These are phyloP conservation scores for Lithophane ornitopus DNA, from an alignment of 2,888 invertebrate genomes.

Conservation along the genomic window DNA sequence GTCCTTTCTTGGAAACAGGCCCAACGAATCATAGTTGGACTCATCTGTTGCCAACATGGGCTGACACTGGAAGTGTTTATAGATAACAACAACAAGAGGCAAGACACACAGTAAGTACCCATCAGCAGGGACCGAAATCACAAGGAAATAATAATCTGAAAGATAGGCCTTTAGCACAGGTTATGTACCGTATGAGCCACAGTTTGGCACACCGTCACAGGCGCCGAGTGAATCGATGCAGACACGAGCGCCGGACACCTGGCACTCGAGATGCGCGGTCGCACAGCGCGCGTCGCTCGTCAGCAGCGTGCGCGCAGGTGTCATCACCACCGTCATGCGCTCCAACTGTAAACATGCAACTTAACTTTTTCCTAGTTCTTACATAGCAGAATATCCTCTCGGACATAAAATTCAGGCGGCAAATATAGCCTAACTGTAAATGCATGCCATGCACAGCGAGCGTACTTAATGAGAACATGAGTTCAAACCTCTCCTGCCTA, in stretches of 20 bases:
- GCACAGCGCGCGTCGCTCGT: slow-evolving; percentile 70
- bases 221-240: slow-evolving; percentile 83
- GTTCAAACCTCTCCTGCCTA: background rate
- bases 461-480: background rate
- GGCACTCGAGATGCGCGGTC: slow-evolving; percentile 79
- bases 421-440: background rate
- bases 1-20: background rate
- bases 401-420: too few species aligned
- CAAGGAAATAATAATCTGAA: background rate
- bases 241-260: slow-evolving; percentile 81
- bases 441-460: background rate
- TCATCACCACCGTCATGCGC: slow-evolving; percentile 80
- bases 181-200: slow-evolving; percentile 82
- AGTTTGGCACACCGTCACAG: slow-evolving; percentile 86
- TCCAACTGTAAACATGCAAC: slow-evolving; percentile 71
- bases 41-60: background rate
- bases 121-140: background rate
- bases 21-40: background rate
- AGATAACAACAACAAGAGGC: background rate
- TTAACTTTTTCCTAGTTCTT: background rate
- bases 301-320: slow-evolving; percentile 77
- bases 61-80: background rate
- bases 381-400: background rate
- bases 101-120: background rate
- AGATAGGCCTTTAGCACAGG: background rate